Evolutionary conservation across 2,113 vertebrate species (phyloP).

Genomic region (Sapayoa aenigma): DNA sequence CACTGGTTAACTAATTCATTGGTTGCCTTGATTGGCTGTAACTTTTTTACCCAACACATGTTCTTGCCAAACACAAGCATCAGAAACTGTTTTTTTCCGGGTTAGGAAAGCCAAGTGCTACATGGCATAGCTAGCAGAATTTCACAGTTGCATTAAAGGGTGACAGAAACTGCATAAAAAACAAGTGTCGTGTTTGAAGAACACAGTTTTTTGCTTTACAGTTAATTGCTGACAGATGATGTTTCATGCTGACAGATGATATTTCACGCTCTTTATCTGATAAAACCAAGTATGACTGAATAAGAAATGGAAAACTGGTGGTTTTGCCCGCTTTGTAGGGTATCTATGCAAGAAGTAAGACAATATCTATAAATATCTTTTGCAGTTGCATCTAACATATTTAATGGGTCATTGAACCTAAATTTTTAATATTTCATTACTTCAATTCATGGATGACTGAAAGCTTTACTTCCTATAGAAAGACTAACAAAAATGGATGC

Average conservation of each 20-base stretch:
- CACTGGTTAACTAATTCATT: background rate
- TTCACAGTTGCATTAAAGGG: background rate
- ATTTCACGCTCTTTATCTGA: conserved; percentile 2
- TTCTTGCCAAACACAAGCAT: background rate
- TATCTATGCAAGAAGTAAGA: background rate
- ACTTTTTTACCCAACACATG: background rate
- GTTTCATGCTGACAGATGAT: background rate
- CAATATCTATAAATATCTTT: background rate
- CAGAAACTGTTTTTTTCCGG: background rate
- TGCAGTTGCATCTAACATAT: background rate
- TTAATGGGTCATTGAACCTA: conserved; percentile 21
- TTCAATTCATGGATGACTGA: background rate
- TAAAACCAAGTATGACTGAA: background rate
- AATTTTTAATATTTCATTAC: conserved; percentile 44
- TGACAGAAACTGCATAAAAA: background rate
- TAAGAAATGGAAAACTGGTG: background rate
- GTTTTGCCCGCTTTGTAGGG: background rate
- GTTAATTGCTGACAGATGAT: conserved; percentile 21
- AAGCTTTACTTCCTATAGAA: background rate
- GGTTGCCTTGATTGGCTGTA: background rate
- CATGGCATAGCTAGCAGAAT: background rate
- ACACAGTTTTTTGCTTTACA: background rate
- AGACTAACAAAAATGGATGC: background rate
- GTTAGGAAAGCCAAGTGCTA: background rate
- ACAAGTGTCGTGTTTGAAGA: background rate